Base-by-base conservation (phyloP, 2,113 vertebrate species). In the Zosterops pallidus region DNA sequence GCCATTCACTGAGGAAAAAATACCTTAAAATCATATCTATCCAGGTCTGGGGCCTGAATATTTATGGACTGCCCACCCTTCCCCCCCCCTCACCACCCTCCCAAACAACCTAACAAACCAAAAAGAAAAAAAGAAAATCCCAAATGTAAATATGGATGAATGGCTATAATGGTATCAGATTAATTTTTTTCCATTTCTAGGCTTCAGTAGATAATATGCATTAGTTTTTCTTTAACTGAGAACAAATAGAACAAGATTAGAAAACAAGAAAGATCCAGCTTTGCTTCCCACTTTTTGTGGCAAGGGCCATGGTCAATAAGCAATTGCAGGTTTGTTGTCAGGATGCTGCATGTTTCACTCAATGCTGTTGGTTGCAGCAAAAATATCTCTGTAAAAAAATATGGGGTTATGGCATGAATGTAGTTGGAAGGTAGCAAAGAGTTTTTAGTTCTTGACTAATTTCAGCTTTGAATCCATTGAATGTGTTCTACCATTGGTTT, bases 91-190 rank as follows among this genome's bases (percentile, higher is more conserved):
- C 37, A 39, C 9, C 5, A 2, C 3, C 11, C 14, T 5, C 16
- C 5, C 3, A 6, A 12, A 37, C 10, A 39, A 33, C 28, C 14
- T 41, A 28, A 57, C 19, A 75, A 35, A 42, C 16, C 16, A 57
- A 50, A 49, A 35, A 18, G 9, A 56, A 56, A 15, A 18, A 52
- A 39, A 29, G 13, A 42, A 65, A 37, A 83, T 23, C 8, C 9
- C 28, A 59, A 76, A 50, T 8, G 18, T 7, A 65, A 56, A 49
- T 85, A 60, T 28, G 83, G 67, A 79, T 92, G 20, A 23, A 50
- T 70, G 42, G 26, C 92, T 95, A 70, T 94, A 96, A 91, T 69
- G 13, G 19, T 13, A 14, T 49, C 29, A 92, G 75, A 81, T 83
- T 91, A 90, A 18, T 84, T 96, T 8, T 82, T 90, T 86, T 90